These are phyloP conservation scores for Nyctibius bracteatus DNA, from an alignment of 2,113 vertebrate genomes.

Conservation along the genomic window DNA sequence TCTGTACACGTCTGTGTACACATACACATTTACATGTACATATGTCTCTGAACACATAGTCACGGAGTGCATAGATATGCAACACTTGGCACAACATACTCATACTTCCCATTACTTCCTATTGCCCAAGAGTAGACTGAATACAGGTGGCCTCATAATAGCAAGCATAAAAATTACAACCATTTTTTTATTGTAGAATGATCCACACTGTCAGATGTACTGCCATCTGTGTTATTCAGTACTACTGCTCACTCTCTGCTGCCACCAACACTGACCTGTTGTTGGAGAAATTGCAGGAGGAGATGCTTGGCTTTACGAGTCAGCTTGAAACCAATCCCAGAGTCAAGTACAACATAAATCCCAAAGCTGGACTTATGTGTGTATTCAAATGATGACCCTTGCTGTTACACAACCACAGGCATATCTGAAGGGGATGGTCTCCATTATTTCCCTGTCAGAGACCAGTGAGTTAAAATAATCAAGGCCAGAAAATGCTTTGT, in stretches of 20 bases:
- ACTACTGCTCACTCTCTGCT: slow-evolving; percentile 48
- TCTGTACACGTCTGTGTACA: background rate
- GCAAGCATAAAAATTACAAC: slow-evolving; percentile 65
- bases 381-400: slow-evolving; percentile 16
- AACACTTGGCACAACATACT: background rate
- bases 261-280: slow-evolving; percentile 42
- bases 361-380: slow-evolving; percentile 1
- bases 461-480: slow-evolving; percentile 24
- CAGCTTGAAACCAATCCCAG: slow-evolving; percentile 49
- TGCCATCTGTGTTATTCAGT: slow-evolving; percentile 71
- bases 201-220: slow-evolving; percentile 65
- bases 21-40: background rate
- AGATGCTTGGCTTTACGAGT: slow-evolving; percentile 48
- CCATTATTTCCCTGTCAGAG: slow-evolving; percentile 7
- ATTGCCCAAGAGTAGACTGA: slow-evolving; percentile 12
- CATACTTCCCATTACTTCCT: background rate
- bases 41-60: background rate
- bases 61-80: background rate
- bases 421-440: background rate
- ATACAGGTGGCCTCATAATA: slow-evolving; percentile 68
- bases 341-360: slow-evolving; percentile 62
- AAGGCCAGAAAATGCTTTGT: background rate
- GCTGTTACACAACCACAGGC: slow-evolving; percentile 24
- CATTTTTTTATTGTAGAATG: slow-evolving; percentile 65
- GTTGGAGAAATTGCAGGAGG: slow-evolving; percentile 53